Evolutionary conservation across 2,113 vertebrate species (phyloP).

Genomic region (Podiceps cristatus): DNA sequence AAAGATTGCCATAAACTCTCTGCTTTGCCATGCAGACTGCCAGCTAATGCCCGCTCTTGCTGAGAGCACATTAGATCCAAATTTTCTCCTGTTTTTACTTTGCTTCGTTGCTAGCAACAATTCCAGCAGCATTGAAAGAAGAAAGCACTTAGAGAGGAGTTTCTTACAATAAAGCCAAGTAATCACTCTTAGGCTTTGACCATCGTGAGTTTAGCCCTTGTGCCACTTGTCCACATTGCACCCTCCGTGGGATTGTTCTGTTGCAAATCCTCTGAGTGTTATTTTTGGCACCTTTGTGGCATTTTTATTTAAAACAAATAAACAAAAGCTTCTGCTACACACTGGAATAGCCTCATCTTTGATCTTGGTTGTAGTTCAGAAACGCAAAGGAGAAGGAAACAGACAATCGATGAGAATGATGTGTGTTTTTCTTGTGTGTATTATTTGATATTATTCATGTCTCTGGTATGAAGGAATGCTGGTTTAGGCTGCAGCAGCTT

Average conservation of each 20-base stretch:
- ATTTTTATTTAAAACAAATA: slow-evolving; percentile 1
- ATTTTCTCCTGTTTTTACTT: slow-evolving; percentile 3
- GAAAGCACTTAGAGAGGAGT: slow-evolving; percentile 6
- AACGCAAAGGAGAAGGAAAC: background rate
- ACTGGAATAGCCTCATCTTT: background rate
- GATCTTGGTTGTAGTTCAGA: background rate
- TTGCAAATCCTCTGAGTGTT: background rate
- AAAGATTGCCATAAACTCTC: background rate
- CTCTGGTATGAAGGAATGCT: background rate
- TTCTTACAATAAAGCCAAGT: background rate
- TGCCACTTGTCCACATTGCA: background rate
- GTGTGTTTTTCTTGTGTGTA: background rate
- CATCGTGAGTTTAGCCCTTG: background rate
- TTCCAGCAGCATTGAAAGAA: background rate
- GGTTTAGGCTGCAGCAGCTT: background rate
- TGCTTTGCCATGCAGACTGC: background rate
- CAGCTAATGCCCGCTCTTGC: background rate
- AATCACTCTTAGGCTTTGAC: background rate
- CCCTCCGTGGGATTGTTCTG: background rate
- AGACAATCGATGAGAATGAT: background rate
- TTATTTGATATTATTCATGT: background rate
- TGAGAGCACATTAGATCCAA: background rate
- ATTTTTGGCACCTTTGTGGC: background rate
- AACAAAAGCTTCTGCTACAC: background rate
- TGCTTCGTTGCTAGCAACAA: slow-evolving; percentile 10